Conservation (phyloP, 2,797 vertebrate genomes). For the Thamnophis elegans region DNA sequence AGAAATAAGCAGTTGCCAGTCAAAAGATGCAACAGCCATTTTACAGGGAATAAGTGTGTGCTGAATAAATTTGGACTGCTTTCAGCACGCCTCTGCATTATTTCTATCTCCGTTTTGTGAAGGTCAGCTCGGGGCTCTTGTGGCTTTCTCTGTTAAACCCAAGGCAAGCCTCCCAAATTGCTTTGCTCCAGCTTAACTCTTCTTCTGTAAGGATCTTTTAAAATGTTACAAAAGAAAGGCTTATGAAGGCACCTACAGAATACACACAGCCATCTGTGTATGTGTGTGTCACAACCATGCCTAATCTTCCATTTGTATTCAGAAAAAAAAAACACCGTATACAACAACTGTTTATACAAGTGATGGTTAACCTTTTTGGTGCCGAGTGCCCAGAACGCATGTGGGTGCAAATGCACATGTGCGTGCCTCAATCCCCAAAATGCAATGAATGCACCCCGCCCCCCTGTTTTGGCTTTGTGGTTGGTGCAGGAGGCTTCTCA, state of each 20-base stretch:
- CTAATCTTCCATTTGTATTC: conserved; percentile 63
- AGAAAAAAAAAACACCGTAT: not conserved
- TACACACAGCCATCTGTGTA: conserved; percentile 24
- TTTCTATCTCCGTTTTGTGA: conserved; percentile 59
- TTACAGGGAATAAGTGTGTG: not conserved
- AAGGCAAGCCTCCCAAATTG: conserved; percentile 68
- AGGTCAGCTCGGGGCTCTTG: conserved; percentile 57
- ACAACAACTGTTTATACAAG: conserved; percentile 25
- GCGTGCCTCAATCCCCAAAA: too few relatives aligned
- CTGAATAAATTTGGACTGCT: conserved; percentile 49
- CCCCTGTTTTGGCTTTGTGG: too few relatives aligned
- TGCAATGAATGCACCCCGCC: too few relatives aligned
- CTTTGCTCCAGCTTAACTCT: conserved; percentile 72
- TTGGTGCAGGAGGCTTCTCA: too few relatives aligned
- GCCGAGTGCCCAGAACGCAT: too few relatives aligned
- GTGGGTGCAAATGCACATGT: too few relatives aligned
- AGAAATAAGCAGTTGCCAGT: not conserved
- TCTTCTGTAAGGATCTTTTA: conserved; percentile 63
- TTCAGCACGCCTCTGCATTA: conserved; percentile 49
- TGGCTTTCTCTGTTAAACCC: conserved; percentile 65
- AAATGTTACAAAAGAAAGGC: conserved; percentile 67
- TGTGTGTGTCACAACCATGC: conserved; percentile 43
- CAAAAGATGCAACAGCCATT: not conserved
- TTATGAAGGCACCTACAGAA: conserved; percentile 45
- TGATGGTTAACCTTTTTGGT: too few relatives aligned